Base-by-base conservation (phyloP, 2,113 vertebrate species). In the Lasiurus borealis region DNA sequence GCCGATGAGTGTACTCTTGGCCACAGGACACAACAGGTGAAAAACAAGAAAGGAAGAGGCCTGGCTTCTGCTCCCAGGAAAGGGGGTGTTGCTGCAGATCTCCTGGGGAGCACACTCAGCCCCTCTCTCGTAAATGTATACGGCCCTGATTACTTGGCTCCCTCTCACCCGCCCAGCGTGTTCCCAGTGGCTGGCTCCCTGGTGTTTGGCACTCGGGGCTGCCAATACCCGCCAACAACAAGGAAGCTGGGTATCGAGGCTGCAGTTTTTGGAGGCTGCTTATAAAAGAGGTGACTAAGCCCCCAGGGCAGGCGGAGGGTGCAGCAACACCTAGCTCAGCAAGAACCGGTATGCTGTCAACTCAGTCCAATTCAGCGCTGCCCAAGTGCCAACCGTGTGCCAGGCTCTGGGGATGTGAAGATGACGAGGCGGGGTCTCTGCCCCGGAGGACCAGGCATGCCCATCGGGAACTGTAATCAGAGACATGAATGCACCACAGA, bases 11-110 rank as follows among this genome's bases (percentile, higher is more conserved):
- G 96, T 97, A 96, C 95, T 98, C 97, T 97, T 97, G 96, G 92
- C 80, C 71, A 93, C 95, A 96, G 97, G 97, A 98, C 96, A 98
- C 92, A 90, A 97, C 97, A 98, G 98, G 98, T 98, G 97, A 98
- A 97, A 96, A 97, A 97, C 82, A 95, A 96, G 97, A 97, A 96
- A 96, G 95, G 96, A 95, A 97, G 96, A 96, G 95, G 85, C 94
- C 97, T 95, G 94, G 69, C 91, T 96, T 98, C 97, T 98, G 96
- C 96, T 95, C 96, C 96, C 95, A 91, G 98, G 97, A 97, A 98
- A 97, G 97, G 89, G 89, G 96, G 85, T 50, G 71, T 89, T 80
- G 94, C 71, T 52, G 71, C 93, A 94, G 96, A 94, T 94, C 95
- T 97, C 64, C 11, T 1, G 90, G 94, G 97, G 95, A 96, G 96